Base-by-base conservation (phyloP, 2,888 invertebrate genomes). In the Pterobdella sp. region DNA sequence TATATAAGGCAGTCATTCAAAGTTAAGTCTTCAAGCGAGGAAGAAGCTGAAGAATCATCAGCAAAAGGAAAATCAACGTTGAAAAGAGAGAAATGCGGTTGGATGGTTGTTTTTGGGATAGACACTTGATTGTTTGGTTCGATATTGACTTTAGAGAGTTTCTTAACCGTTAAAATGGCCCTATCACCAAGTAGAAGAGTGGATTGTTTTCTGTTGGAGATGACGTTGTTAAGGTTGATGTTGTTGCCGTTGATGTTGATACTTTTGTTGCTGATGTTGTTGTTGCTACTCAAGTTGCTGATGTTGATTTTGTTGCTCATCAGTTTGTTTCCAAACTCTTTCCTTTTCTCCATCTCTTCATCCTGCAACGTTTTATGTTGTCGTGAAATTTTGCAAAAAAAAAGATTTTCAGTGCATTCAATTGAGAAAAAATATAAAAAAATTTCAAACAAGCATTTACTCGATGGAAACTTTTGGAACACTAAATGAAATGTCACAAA, bases 11-110 rank as follows among this genome's bases (percentile, higher is more conserved):
- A n/a, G n/a, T n/a, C n/a, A n/a, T n/a, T n/a, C n/a, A n/a, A n/a
- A n/a, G n/a, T n/a, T n/a, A n/a, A n/a, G 56, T 63, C 32, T 18
- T 70, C 70, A 35, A 52, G 14, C 4, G 60, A 63, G 10, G 71
- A 31, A 14, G 37, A 31, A 29, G 60, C 63, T n/a, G n/a, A 35
- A n/a, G 71, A 71, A 35, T 71, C 71, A 36, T 71, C 71, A 26
- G 56, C 71, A 37, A 71, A 71, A 34, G 71, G 71, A 14, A 71
- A 60, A n/a, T 71, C 71, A 29, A 60, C 29, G 18, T 52, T 56
- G 18, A 71, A 31, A n/a, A 71, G 36, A n/a, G 60, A 34, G 60
- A 49, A 56, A 32, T 63, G 31, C 36, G 71, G 35, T 71, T 71
- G 63, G 63, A 60, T 34, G 71, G 22, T 71, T 26, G 36, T 71